phyloP scores from a whole-genome alignment of 2,888 invertebrate genomes.

The Callosobruchus maculatus region DNA sequence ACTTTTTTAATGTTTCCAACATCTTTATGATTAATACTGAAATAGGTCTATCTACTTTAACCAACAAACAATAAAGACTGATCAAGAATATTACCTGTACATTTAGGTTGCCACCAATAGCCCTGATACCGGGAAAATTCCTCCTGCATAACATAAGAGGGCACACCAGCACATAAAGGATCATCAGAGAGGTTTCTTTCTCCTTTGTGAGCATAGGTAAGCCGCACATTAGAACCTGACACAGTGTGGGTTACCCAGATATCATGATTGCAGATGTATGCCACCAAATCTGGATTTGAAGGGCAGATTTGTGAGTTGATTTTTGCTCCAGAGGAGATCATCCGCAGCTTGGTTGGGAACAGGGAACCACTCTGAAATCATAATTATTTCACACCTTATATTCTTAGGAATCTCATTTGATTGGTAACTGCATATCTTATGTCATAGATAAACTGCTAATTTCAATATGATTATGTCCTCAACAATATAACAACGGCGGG shows the following conservation, averaged over 20 bases:
- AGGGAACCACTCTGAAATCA: constrained; percentile 56
- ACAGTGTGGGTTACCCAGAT: constrained; percentile 79
- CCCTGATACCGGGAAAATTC: constrained; percentile 96
- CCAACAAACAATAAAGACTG: no score
- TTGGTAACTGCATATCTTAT: neutral
- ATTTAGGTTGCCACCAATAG: constrained; percentile 95
- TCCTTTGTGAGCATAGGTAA: constrained; percentile 67
- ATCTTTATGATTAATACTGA: no score
- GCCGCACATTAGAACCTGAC: constrained; percentile 65
- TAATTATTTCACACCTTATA: no score
- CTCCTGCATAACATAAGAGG: constrained; percentile 97
- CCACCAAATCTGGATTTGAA: constrained; percentile 73
- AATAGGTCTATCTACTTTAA: neutral
- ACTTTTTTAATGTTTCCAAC: no score
- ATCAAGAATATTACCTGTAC: constrained; percentile 51
- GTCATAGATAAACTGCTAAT: no score
- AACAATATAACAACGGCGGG: no score
- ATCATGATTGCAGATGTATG: constrained; percentile 87
- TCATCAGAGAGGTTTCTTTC: constrained; percentile 71
- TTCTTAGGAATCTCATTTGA: no score
- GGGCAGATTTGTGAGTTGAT: constrained; percentile 84
- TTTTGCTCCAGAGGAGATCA: constrained; percentile 64
- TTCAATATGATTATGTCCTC: no score
- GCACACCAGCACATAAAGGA: constrained; percentile 88
- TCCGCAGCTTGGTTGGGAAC: constrained; percentile 66